Base-by-base conservation (phyloP, 2,113 vertebrate genomes). In the Barnardius zonarius region DNA sequence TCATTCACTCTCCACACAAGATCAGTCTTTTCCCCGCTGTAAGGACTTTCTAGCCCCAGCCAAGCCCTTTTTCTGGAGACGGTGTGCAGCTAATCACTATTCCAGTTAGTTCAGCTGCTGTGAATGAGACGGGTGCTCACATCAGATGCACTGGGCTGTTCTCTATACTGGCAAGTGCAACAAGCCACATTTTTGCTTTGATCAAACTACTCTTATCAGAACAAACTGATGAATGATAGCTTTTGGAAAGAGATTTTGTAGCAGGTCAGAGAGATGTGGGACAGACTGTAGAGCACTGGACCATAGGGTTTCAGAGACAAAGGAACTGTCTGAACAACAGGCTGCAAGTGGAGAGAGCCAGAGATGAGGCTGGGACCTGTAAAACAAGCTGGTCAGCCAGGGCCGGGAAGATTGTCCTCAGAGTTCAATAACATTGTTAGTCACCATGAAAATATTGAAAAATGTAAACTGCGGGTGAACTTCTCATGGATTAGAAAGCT, bases 391-490 rank as follows among this genome's bases (percentile, higher is more conserved):
- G 48, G 44, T 90, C 52, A 73, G 31, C 23, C 76, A 54, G n/a
- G 19, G 64, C 59, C 83, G 86, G 54, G 62, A 73, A 70, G 51
- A 41, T 13, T 61, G 33, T 16, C 31, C 43, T 61, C 7, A 4
- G 86, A 93, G 93, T 84, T 95, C 92, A 93, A 6, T 84, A 86
- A 83, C 86, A 81, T 35, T 88, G 66, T 94, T 90, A 94, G 69
- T 92, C 93, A 95, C 52, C 54, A n/a, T 49, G 37, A 91, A 92
- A 96, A 89, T 39, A 86, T 6, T 55, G 66, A 31, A 91, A 88
- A 86, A 93, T 82, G 17, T 96, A 94, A 95, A 93, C 83, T 75
- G 3, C 3, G 76, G 20, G 28, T 64, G 74, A 94, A 68, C 73
- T 87, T 94, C 83, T 84, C 86, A 77, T 41, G 57, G 57, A 41